phyloP scores from a whole-genome alignment of 2,888 invertebrate genomes.

The Drosophila histrio region DNA sequence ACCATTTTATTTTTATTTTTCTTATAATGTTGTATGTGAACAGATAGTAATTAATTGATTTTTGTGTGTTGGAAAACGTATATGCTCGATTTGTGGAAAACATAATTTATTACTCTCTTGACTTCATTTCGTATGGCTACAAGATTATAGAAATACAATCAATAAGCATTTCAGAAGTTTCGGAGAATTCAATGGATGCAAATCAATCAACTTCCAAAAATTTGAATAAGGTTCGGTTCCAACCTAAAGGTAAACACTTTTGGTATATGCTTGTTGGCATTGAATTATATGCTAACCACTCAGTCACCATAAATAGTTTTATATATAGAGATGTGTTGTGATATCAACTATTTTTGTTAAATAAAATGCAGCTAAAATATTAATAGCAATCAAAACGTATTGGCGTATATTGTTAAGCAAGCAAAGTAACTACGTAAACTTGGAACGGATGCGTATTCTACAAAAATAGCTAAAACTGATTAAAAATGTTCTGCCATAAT shows the following conservation, averaged over 20 bases:
- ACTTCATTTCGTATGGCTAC: neutral
- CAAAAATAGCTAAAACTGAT: constrained; percentile 13
- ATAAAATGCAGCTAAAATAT: constrained; percentile 16
- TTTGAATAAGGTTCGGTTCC: no score
- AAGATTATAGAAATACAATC: neutral
- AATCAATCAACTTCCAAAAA: no score
- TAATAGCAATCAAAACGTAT: constrained; percentile 20
- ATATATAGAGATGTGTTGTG: neutral
- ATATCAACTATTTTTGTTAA: neutral
- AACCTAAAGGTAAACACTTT: no score
- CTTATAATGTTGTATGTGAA: neutral
- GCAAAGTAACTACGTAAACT: constrained; percentile 37
- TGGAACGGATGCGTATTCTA: constrained; percentile 26
- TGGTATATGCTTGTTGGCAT: neutral
- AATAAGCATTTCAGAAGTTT: neutral
- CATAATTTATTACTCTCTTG: no score
- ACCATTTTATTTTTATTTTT: no score
- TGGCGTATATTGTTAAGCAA: constrained; percentile 28
- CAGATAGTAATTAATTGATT: neutral
- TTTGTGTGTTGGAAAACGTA: neutral
- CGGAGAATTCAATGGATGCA: neutral
- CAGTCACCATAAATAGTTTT: neutral
- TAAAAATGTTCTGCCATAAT: neutral
- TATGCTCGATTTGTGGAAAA: neutral
- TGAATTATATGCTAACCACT: neutral